phyloP scores from a whole-genome alignment of 2,888 invertebrate genomes.

The Eucera pruinosa region DNA sequence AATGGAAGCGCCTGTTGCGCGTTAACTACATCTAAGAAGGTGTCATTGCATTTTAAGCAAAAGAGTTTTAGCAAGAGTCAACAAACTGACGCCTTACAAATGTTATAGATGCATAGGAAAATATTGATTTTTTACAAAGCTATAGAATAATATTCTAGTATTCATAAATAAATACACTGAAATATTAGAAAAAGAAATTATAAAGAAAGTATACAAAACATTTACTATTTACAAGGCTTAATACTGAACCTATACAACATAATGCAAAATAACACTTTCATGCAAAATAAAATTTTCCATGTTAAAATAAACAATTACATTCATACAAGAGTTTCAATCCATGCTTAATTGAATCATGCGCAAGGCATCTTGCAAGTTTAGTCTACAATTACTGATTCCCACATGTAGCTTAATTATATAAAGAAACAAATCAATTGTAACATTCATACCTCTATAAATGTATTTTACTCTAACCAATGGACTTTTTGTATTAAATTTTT shows the following conservation, averaged over 20 bases:
- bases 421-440: background rate
- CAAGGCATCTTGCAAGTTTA: conserved; percentile 20
- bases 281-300: conserved; percentile 24
- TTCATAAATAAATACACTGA: conserved; percentile 17
- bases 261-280: conserved; percentile 7
- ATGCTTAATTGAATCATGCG: conserved; percentile 32
- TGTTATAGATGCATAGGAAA: conserved; percentile 12
- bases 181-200: conserved; percentile 2
- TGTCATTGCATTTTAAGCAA: conserved; percentile 61
- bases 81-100: conserved; percentile 27
- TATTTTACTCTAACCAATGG: background rate
- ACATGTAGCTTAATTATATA: background rate
- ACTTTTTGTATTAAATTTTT: conserved; percentile 11
- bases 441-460: background rate
- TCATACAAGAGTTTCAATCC: background rate
- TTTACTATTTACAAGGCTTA: conserved; percentile 2
- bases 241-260: conserved; percentile 7
- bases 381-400: background rate
- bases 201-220: conserved; percentile 22
- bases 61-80: conserved; percentile 23
- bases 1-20: conserved; percentile 70
- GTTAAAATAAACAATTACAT: conserved; percentile 19
- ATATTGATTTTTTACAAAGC: background rate
- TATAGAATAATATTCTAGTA: conserved; percentile 2
- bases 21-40: conserved; percentile 66